Evolutionary conservation across 2,113 vertebrate species (phyloP).

Genomic region (Cebidichthys violaceus): DNA sequence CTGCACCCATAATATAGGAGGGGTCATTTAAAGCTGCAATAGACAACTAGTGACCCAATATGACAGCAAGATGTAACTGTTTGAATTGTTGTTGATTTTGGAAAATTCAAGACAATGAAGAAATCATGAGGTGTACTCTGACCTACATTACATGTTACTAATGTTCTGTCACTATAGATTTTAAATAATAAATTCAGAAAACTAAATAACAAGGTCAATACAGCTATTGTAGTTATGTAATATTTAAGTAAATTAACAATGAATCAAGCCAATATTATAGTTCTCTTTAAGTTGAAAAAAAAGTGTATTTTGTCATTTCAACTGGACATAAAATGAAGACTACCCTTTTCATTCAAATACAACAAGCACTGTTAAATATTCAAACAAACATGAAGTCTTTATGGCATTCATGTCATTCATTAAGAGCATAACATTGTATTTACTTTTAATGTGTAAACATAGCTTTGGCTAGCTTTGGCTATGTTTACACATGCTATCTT

Average conservation of each 20-base stretch:
- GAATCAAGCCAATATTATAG: not conserved
- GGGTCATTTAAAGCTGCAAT: constrained; percentile 5
- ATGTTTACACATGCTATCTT: no score
- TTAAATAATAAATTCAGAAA: not conserved
- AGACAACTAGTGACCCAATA: not conserved
- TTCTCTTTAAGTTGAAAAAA: not conserved
- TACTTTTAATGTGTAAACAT: not conserved
- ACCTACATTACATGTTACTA: constrained; percentile 26
- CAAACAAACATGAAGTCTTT: no score
- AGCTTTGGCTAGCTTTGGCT: no score
- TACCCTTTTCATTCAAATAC: not conserved
- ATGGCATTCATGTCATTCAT: not conserved
- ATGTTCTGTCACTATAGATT: not conserved
- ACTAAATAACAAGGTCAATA: not conserved
- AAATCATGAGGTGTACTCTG: constrained; percentile 21
- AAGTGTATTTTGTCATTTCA: not conserved
- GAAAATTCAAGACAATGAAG: not conserved
- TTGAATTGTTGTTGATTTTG: not conserved
- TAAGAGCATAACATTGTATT: not conserved
- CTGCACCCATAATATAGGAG: not conserved
- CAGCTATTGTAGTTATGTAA: not conserved
- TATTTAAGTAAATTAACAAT: not conserved
- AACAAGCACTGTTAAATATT: not conserved
- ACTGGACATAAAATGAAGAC: not conserved
- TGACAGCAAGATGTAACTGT: not conserved